Base-by-base conservation (phyloP, 2,888 invertebrate species). In the Drosophila austrosaltans region DNA sequence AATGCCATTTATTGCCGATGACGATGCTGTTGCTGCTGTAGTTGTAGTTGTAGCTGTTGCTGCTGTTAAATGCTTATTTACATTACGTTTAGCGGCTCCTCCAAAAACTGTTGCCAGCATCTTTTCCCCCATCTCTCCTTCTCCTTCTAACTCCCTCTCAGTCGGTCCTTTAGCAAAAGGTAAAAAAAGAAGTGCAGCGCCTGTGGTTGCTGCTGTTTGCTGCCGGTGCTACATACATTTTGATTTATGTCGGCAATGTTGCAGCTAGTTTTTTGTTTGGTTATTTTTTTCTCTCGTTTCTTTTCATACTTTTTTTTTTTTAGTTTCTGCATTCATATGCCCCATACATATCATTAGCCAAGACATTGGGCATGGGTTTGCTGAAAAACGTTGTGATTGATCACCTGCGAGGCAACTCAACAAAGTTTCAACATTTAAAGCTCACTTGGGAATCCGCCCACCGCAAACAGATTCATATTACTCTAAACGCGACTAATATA, bases 21-120 rank as follows among this genome's bases (percentile, higher is more conserved):
- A 48, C 48, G 48, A 12, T 48, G 48, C 25, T 25, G 22, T 36
- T 32, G 32, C 32, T 32, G 70, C n/a, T 59, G 62, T 44, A 28
- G 40, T 16, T 16, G 42, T 12, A 16, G 44, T 56, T 71, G 56
- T 44, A 68, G 69, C 56, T 66, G 66, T 53, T 79, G 77, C 67
- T 77, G 80, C 78, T 85, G 81, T 88, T 89, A 80, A 83, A 87
- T 85, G 89, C 85, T 84, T 90, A 90, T 90, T 90, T 90, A 88
- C 90, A 89, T 88, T 90, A 87, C 89, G 87, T 88, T 89, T 90
- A 89, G 88, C 82, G 87, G 87, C 61, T 61, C 54, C 61, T 12
- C 66, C 63, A 36, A 68, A 63, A 63, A 57, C 57, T 48, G 22
- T 62, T 66, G 54, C 28, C 71, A 59, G n/a, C 65, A 48, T 62